A percentile compares a stretch with the other conserved stretches of the same genome.
Conservation (phyloP, 1,140 invertebrate species). For the Zelostemma sp. region DNA sequence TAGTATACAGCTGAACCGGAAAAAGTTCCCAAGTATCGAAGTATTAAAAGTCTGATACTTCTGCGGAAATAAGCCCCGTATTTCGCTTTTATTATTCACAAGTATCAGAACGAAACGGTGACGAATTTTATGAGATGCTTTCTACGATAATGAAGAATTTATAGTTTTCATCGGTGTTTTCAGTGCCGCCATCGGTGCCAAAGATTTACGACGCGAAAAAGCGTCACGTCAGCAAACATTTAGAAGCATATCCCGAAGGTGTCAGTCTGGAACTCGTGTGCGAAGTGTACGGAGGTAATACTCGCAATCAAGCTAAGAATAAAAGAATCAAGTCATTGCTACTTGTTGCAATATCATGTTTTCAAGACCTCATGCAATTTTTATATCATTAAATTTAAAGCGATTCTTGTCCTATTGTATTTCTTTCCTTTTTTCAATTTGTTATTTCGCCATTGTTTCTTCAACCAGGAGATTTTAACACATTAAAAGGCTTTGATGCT, state of each 20-base stretch:
- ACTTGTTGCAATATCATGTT: no score
- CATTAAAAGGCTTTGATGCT: no score
- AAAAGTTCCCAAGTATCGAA: no score
- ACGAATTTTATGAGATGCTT: no score
- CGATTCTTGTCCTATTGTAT: no score
- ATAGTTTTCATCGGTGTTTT: slow-evolving; percentile 45
- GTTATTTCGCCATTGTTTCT: slow-evolving; percentile 22
- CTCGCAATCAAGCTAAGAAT: slow-evolving; percentile 38
- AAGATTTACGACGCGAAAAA: slow-evolving; percentile 88
- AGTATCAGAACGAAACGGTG: no score
- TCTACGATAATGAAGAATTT: slow-evolving; percentile 37
- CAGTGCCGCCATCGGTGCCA: slow-evolving; percentile 87
- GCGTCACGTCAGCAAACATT: slow-evolving; percentile 81
- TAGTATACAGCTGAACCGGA: no score
- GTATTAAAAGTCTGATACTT: no score
- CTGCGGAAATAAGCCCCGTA: no score
- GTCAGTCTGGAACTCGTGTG: slow-evolving; percentile 85
- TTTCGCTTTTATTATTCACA: no score
- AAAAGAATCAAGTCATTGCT: slow-evolving; percentile 14
- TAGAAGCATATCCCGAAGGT: slow-evolving; percentile 90
- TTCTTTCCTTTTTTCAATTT: slow-evolving; percentile 7
- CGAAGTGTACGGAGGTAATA: slow-evolving; percentile 88
- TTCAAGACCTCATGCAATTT: no score
- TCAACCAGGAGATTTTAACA: background rate
- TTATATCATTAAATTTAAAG: no score